Base-by-base conservation (phyloP, 2,113 vertebrate species). In the Alosa alosa region DNA sequence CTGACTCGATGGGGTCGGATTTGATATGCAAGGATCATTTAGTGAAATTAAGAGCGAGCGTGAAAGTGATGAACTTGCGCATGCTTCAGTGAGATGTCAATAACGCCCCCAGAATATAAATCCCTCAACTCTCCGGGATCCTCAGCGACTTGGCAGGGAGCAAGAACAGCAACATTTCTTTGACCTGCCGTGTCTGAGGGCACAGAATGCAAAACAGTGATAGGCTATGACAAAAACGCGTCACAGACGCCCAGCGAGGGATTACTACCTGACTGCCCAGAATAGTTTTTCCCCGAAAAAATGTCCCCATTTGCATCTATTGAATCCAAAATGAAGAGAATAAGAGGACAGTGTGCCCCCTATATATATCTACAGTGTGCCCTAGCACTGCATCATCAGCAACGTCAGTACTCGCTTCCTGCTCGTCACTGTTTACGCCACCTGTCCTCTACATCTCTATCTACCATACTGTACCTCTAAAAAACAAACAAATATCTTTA, bases 1-100 rank as follows among this genome's bases (percentile, higher is more conserved):
- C 87, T 90, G 64, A 86, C 87, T 89, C 91, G 72, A 90, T 90
- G 89, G 86, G 87, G 81, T 89, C 81, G 20, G 31, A 88, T 91
- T 90, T 90, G 82, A 90, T 90, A 87, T 92, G 88, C 82, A 87
- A 82, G 13, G 81, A 85, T 90, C 25, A 86, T 91, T 90, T 91
- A 87, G 87, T 84, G 86, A 89, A 87, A 85, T 86, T 82, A 86
- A 86, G 87, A 84, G 57, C 49, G 31, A 18, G 72, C 50, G 55
- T 46, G 84, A 86, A 81, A 86, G 83, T 82, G 84, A 87, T 89
- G 81, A 85, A 86, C 84, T 86, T 84, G 82, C 82, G 60, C 10
- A 18, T 85, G 60, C 81, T 84, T 81, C 45, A 86, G 78, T 44
- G 81, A 88, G 47, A 47, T 85, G 49, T 84, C 55, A 88, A 88